phyloP scores from a whole-genome alignment of 1,140 invertebrate species.

The Drosophila tristis region DNA sequence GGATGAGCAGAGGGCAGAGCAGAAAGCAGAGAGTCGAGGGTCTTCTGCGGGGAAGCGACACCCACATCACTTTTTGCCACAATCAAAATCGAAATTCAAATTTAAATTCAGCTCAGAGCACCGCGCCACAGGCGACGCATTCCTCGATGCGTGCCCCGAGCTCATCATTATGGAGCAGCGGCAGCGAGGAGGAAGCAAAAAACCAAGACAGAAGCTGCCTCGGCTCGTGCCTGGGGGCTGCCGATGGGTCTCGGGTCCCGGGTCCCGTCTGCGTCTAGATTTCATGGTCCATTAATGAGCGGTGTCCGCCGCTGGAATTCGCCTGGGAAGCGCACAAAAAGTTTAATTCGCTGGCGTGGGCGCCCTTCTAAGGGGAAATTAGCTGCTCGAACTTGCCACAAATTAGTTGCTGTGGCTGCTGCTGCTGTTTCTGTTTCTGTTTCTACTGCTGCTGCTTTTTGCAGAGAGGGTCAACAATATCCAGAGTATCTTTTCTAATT shows the following conservation, averaged over 20 bases:
- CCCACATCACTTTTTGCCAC: constrained; percentile 50
- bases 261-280: constrained; percentile 62
- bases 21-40: not conserved
- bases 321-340: constrained; percentile 58
- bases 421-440: no score
- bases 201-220: constrained; percentile 36
- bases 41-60: constrained; percentile 14
- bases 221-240: constrained; percentile 58
- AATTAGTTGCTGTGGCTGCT: constrained; percentile 20
- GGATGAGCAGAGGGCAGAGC: not conserved
- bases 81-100: constrained; percentile 11
- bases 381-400: constrained; percentile 22
- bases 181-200: not conserved
- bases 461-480: constrained; percentile 1
- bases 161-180: constrained; percentile 19
- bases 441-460: constrained; percentile 19
- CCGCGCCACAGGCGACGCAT: constrained; percentile 24
- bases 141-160: constrained; percentile 38
- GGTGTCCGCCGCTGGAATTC: constrained; percentile 40
- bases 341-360: constrained; percentile 59
- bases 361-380: constrained; percentile 50
- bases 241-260: constrained; percentile 45
- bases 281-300: constrained; percentile 77
- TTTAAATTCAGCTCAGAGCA: constrained; percentile 26
- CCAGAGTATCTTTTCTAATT: constrained; percentile 64